These are phyloP conservation scores for Tetragnatha versicolor DNA, from an alignment of 1,140 invertebrate species.

Conservation along the genomic window DNA sequence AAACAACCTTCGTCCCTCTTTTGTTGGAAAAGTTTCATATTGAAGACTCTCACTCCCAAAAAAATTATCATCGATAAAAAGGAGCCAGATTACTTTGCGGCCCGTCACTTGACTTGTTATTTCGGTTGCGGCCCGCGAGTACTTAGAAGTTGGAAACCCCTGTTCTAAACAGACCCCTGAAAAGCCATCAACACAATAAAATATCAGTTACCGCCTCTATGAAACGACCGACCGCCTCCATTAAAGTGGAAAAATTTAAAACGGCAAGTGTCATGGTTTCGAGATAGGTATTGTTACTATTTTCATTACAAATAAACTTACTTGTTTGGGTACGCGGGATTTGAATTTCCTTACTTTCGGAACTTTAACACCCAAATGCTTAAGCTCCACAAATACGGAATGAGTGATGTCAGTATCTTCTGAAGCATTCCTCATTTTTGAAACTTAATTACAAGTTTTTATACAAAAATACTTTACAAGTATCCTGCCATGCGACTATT, in stretches of 20 bases:
- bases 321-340: conserved; percentile 19
- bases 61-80: too few species aligned
- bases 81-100: too few species aligned
- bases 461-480: background rate
- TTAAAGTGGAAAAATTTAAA: background rate
- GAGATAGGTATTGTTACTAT: background rate
- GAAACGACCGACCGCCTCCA: background rate
- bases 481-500: background rate
- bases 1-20: background rate
- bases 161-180: background rate
- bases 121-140: too few species aligned
- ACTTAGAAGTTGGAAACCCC: too few species aligned
- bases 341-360: conserved; percentile 49
- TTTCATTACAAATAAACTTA: conserved; percentile 16
- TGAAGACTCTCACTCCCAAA: too few species aligned
- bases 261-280: background rate
- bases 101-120: too few species aligned
- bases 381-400: conserved; percentile 32
- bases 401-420: conserved; percentile 27
- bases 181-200: background rate
- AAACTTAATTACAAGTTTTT: too few species aligned
- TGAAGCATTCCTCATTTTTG: background rate
- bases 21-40: too few species aligned
- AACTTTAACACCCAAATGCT: conserved; percentile 42
- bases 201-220: background rate